Base-by-base conservation (phyloP, 2,888 invertebrate genomes). In the Alviniconcha strummeri region DNA sequence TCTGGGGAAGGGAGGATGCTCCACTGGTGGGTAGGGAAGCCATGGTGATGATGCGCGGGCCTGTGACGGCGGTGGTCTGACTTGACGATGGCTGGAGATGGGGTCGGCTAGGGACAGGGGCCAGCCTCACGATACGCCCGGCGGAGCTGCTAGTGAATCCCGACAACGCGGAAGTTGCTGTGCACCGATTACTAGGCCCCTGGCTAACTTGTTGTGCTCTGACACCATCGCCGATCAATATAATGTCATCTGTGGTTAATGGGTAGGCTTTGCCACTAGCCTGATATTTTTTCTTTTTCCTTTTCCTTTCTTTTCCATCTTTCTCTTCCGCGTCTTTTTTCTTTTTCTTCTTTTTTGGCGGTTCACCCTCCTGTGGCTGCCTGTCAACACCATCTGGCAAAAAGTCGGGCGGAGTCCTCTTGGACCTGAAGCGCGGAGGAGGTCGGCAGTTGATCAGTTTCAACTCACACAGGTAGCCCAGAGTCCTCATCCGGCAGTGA, bases 401-500 rank as follows among this genome's bases (percentile, higher is more conserved):
- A 60, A 13, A 4, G 5, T 17, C 52, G 52, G 60, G 15, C 11
- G 55, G 13, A 4, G n/a, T 7, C 56, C 57, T 19, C 2, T 6
- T 17, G 5, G 64, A 6, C 6, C 11, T 17, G 13, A 8, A 13
- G 60, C 8, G 2, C 5, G 60, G 64, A 19, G 69, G 64, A 17
- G 79, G 79, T 67, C 36, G 54, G 67, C 82, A 82, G 15, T 77
- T 15, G 13, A 82, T 77, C 19, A 77, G 55, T 9, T 76, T 69
- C 13, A 82, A 19, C 13, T n/a, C 52, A 56, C 82, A 82, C 69
- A 82, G 15, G n/a, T 77, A 76, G 56, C 15, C 55, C 56, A 82
- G 69, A 76, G 82, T 82, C 57, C 75, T 64, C 19, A 56, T 17
- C 11, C 82, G 82, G 57, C 82, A 82, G n/a, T 76, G 77, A 11